phyloP scores from a whole-genome alignment of 2,113 vertebrate species.

The Nothoprocta perdicaria region DNA sequence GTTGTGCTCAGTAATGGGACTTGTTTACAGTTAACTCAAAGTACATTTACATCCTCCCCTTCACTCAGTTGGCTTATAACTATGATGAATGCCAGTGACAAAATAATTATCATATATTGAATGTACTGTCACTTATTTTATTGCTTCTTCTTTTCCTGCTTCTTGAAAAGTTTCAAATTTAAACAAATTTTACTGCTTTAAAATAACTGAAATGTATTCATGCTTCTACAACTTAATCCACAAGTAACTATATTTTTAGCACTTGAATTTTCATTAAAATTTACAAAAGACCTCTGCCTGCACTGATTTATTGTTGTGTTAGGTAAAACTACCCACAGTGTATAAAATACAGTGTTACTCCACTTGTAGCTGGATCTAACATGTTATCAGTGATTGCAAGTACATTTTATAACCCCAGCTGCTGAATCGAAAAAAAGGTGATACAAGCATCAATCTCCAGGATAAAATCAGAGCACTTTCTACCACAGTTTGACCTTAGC shows the following conservation, averaged over 20 bases:
- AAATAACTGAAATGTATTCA: background rate
- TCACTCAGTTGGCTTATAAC: background rate
- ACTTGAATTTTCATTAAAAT: slow-evolving; percentile 55
- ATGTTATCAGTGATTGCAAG: slow-evolving; percentile 76
- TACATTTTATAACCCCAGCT: slow-evolving; percentile 80
- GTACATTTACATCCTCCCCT: background rate
- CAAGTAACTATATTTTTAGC: slow-evolving; percentile 17
- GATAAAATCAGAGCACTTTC: slow-evolving; percentile 84
- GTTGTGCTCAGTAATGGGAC: background rate
- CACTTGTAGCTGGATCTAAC: slow-evolving; percentile 66
- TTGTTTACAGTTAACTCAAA: background rate
- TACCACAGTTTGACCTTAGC: slow-evolving; percentile 79
- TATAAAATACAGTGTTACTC: slow-evolving; percentile 74
- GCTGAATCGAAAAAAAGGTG: slow-evolving; percentile 81
- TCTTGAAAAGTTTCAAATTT: background rate
- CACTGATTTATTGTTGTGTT: slow-evolving; percentile 77
- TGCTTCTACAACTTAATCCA: slow-evolving; percentile 19
- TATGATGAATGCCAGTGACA: background rate
- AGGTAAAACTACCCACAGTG: slow-evolving; percentile 68
- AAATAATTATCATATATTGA: background rate
- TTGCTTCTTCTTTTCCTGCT: background rate
- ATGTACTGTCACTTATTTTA: background rate
- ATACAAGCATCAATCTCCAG: slow-evolving; percentile 83
- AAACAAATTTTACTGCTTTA: slow-evolving; percentile 10
- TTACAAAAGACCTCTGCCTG: slow-evolving; percentile 53